A percentile compares a stretch with the other conserved stretches of the same genome.
phyloP scores from a whole-genome alignment of 2,113 vertebrate genomes.

The Panurus biarmicus region DNA sequence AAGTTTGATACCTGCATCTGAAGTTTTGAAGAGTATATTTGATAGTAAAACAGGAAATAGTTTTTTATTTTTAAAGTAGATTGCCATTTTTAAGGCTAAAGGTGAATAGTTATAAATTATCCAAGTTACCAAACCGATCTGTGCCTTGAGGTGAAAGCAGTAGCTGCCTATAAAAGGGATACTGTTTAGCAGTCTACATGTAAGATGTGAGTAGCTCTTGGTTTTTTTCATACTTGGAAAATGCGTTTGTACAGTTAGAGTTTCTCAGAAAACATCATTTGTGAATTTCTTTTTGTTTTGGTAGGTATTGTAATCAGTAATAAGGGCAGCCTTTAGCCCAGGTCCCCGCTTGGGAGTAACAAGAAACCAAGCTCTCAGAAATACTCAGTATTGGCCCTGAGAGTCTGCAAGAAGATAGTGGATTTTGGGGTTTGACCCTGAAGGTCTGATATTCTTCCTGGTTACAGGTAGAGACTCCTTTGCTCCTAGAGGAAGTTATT shows the following conservation, averaged over 20 bases:
- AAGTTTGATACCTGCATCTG: not conserved
- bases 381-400: not conserved
- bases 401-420: not conserved
- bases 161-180: not conserved
- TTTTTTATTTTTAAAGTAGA: not conserved
- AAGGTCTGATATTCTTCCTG: conserved; percentile 5
- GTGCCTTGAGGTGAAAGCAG: not conserved
- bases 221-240: not conserved
- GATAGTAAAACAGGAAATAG: not conserved
- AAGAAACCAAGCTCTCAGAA: conserved; percentile 5
- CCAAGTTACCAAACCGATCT: not conserved
- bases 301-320: not conserved
- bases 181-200: not conserved
- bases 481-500: not conserved
- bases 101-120: not conserved
- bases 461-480: not conserved
- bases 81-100: not conserved
- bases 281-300: not conserved
- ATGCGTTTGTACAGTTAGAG: not conserved
- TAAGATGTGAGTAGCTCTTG: not conserved
- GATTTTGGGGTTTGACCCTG: not conserved
- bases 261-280: not conserved
- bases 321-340: not conserved
- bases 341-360: not conserved
- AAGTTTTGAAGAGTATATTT: not conserved